These are phyloP conservation scores for Eutrigla gurnardus DNA, from an alignment of 2,797 vertebrate species.

Conservation along the genomic window DNA sequence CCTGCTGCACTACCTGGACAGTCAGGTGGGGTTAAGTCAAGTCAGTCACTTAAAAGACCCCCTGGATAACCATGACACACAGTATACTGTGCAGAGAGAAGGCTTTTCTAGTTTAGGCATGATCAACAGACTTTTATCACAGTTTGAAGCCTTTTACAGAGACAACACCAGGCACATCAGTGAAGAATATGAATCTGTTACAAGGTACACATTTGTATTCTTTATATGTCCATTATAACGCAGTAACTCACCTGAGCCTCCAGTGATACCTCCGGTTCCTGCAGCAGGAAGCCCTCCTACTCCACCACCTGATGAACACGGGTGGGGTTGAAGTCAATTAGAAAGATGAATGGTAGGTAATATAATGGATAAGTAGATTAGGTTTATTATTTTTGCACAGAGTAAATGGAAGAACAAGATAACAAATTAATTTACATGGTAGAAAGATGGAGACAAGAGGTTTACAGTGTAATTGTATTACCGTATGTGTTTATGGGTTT, in stretches of 20 bases:
- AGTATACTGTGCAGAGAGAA: neutral
- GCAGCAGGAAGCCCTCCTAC: conserved; percentile 39
- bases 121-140: neutral
- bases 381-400: neutral
- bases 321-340: neutral
- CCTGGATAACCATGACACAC: neutral
- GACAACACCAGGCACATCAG: neutral
- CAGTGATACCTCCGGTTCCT: conserved; percentile 54
- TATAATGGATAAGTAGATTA: neutral
- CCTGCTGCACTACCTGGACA: conserved; percentile 55
- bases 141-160: neutral
- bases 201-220: neutral
- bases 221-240: neutral
- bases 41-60: neutral
- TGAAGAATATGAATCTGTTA: neutral
- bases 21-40: conserved; percentile 10
- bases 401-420: neutral
- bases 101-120: neutral
- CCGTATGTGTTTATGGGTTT: neutral
- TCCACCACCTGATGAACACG: conserved; percentile 51
- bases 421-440: neutral
- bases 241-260: conserved; percentile 51
- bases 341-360: conserved; percentile 5
- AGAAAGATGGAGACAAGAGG: neutral
- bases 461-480: neutral